Percentiles rank a stretch among this genome's conserved stretches.
Conservation (phyloP, 2,113 vertebrate species). For the human region GRCh38 chr11:9509501-9510000, state of each 20-base stretch:
- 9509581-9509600: conserved; percentile 9
- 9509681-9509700: neutral
- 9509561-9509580: conserved; percentile 6
- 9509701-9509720: neutral
- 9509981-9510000: neutral
- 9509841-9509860: neutral
- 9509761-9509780: neutral
- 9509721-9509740: conserved; percentile 4
- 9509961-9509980: neutral
- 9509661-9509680: neutral
- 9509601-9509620: neutral
- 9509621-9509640: neutral
- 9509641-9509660: neutral
- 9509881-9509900: neutral
- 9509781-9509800: neutral
- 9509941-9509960: neutral
- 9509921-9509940: neutral
- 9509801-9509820: neutral
- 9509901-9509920: neutral
- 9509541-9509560: neutral
- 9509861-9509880: neutral
- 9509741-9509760: neutral
- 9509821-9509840: neutral
- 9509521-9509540: neutral
- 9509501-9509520: neutral